Conservation (phyloP, 1,140 invertebrate species). For the Batillaria attramentaria region DNA sequence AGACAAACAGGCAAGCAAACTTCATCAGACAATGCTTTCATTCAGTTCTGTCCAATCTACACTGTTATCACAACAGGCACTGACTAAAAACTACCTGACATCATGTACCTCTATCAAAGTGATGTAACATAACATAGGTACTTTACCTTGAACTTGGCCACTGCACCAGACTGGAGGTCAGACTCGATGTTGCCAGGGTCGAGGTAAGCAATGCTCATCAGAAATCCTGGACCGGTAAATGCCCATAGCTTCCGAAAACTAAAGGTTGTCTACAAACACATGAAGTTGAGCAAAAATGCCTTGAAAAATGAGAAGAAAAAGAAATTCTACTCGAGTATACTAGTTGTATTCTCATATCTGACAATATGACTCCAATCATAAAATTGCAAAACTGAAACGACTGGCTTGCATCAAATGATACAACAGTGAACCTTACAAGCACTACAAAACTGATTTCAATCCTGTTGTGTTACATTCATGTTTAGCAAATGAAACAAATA, state of each 20-base stretch:
- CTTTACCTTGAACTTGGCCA: constrained; percentile 83
- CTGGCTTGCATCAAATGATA: not conserved
- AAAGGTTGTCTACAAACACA: constrained; percentile 72
- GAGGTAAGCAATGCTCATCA: constrained; percentile 95
- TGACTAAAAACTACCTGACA: not conserved
- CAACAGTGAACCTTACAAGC: not conserved
- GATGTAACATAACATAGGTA: not conserved
- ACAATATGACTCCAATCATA: not conserved
- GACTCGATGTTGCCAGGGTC: constrained; percentile 96
- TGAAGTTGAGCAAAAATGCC: not conserved
- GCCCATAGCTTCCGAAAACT: constrained; percentile 93
- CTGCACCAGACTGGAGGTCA: constrained; percentile 87
- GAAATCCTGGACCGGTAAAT: constrained; percentile 92
- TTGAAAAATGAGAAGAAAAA: not conserved
- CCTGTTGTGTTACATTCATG: too few relatives aligned
- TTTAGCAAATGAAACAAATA: not conserved
- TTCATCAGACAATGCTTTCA: not conserved
- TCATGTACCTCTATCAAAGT: not conserved
- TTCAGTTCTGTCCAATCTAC: not conserved
- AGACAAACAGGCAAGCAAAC: not conserved
- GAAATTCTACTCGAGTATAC: not conserved
- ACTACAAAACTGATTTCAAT: not conserved
- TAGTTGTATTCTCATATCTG: not conserved
- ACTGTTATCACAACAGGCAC: not conserved
- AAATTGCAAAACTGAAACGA: not conserved